Evolutionary conservation across 2,888 invertebrate species (phyloP).

Genomic region (Cheilosia vernalis): DNA sequence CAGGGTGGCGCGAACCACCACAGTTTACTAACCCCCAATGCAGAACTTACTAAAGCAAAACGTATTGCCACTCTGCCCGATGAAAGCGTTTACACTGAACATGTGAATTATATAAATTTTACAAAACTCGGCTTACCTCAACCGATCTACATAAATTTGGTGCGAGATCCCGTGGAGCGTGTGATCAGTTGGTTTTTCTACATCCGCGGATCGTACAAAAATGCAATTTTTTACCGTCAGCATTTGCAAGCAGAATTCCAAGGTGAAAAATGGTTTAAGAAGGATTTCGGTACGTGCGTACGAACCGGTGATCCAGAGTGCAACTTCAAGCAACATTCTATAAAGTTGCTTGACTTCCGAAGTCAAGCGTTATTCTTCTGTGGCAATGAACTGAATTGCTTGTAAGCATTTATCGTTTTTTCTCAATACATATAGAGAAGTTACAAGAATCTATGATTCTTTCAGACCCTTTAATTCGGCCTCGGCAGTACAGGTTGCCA

Average conservation of each 20-base stretch:
- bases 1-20: neutral
- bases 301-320: slow-evolving; percentile 92
- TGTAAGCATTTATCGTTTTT: slow-evolving; percentile 84
- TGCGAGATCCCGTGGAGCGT: slow-evolving; percentile 94
- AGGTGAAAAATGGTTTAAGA: slow-evolving; percentile 80
- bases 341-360: slow-evolving; percentile 88
- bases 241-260: slow-evolving; percentile 87
- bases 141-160: slow-evolving; percentile 94
- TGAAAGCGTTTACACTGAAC: slow-evolving; percentile 93
- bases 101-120: slow-evolving; percentile 94
- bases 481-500: slow-evolving; percentile 92
- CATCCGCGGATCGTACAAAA: slow-evolving; percentile 84
- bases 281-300: slow-evolving; percentile 94
- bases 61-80: slow-evolving; percentile 87
- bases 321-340: slow-evolving; percentile 86
- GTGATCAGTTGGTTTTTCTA: slow-evolving; percentile 96
- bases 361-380: slow-evolving; percentile 94
- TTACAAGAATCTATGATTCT: slow-evolving; percentile 30
- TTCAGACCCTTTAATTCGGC: slow-evolving; percentile 92
- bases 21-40: neutral
- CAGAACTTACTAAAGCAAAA: slow-evolving; percentile 12
- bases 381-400: slow-evolving; percentile 92
- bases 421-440: neutral
- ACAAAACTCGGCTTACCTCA: slow-evolving; percentile 90
- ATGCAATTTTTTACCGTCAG: slow-evolving; percentile 89